Conservation (phyloP, 2,888 invertebrate genomes). For the Stictocephala bisonia region DNA sequence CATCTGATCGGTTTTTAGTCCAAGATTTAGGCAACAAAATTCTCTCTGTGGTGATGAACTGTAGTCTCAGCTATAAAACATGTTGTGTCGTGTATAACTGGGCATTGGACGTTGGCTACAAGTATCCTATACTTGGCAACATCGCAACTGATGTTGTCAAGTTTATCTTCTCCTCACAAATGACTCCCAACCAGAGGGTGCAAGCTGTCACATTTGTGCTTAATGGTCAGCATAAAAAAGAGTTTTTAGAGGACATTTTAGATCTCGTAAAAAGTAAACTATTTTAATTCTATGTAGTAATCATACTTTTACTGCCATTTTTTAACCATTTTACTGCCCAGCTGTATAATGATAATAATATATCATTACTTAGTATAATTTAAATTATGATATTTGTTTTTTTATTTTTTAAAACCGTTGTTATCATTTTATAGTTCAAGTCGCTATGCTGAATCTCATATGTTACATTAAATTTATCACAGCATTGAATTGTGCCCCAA, state of each 20-base stretch:
- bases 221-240: constrained; percentile 19
- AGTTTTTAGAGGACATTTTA: constrained; percentile 38
- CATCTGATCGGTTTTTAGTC: constrained; percentile 56
- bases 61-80: constrained; percentile 52
- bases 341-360: too few species aligned
- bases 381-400: too few species aligned
- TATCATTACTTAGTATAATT: too few species aligned
- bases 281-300: too few species aligned
- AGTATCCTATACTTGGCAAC: constrained; percentile 45
- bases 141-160: constrained; percentile 52
- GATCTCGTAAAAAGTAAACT: constrained; percentile 34
- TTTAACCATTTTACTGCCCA: too few species aligned
- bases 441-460: too few species aligned
- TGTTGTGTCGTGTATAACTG: constrained; percentile 56
- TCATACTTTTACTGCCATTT: too few species aligned
- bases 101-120: constrained; percentile 53
- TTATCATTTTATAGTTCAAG: too few species aligned
- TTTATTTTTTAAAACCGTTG: too few species aligned
- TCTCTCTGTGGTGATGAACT: constrained; percentile 52
- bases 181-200: constrained; percentile 52
- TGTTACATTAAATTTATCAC: too few species aligned
- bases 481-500: too few species aligned
- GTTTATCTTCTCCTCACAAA: constrained; percentile 54
- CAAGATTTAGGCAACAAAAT: constrained; percentile 55
- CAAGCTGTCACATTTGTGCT: constrained; percentile 48